Conservation (phyloP, 2,888 invertebrate species). For the Xestobium rufovillosum region DNA sequence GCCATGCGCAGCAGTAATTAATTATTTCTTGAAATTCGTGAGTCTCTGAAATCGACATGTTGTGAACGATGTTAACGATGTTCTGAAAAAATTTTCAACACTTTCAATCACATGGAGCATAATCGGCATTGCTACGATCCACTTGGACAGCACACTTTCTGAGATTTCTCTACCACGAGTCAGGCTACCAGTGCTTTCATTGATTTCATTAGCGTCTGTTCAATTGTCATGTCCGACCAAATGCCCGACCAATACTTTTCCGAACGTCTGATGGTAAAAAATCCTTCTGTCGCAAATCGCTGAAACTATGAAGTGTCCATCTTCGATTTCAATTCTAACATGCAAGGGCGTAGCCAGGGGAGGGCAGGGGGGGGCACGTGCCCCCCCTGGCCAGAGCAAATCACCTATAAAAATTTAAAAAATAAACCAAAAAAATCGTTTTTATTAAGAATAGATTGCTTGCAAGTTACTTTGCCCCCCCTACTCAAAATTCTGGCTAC, state of each 20-base stretch:
- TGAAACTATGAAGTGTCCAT: slow-evolving; percentile 22
- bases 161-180: slow-evolving; percentile 19
- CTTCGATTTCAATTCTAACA: slow-evolving; percentile 11
- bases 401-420: too few relatives aligned
- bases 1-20: too few relatives aligned
- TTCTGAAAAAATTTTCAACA: slow-evolving; percentile 29
- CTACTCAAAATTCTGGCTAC: too few relatives aligned
- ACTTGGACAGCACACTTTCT: slow-evolving; percentile 19
- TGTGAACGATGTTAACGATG: too few relatives aligned
- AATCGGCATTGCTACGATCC: slow-evolving; percentile 20
- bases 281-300: slow-evolving; percentile 18
- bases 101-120: slow-evolving; percentile 24
- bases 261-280: slow-evolving; percentile 19
- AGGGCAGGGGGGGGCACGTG: too few relatives aligned
- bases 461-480: too few relatives aligned
- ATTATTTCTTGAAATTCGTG: too few relatives aligned
- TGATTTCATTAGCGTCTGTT: slow-evolving; percentile 29
- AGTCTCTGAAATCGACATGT: too few relatives aligned
- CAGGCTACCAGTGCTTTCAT: slow-evolving; percentile 28
- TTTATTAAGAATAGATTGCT: too few relatives aligned
- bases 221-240: slow-evolving; percentile 29
- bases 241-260: slow-evolving; percentile 26
- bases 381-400: too few relatives aligned
- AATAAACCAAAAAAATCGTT: too few relatives aligned
- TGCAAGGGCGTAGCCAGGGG: too few relatives aligned